Conservation (phyloP, 2,113 vertebrate species). For the Coturnix japonica region DNA sequence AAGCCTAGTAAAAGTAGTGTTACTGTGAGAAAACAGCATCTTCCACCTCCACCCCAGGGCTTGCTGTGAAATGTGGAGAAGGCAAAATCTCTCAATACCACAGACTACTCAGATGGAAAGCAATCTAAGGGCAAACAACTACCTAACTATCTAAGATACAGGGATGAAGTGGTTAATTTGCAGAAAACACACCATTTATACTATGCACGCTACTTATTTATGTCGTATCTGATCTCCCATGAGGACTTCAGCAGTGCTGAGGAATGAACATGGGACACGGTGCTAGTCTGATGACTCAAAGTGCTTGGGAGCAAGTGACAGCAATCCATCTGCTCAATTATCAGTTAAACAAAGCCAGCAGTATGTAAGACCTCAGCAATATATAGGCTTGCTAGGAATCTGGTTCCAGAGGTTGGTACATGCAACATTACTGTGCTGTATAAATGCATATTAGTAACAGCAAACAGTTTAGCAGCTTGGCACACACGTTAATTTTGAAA, state of each 20-base stretch:
- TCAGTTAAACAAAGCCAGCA: constrained; percentile 44
- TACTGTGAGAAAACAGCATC: not conserved
- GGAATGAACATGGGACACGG: not conserved
- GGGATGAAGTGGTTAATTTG: not conserved
- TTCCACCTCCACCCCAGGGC: not conserved
- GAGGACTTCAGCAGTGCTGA: not conserved
- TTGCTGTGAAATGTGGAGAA: not conserved
- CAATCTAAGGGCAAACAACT: not conserved
- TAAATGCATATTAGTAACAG: constrained; percentile 31
- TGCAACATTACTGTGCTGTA: not conserved
- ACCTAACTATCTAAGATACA: not conserved
- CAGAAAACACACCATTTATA: not conserved
- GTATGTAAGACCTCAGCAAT: not conserved
- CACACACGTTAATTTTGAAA: not conserved
- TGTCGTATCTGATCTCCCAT: not conserved
- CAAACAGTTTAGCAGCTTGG: not conserved
- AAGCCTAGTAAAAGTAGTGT: not conserved
- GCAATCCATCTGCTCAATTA: constrained; percentile 30
- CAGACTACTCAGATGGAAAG: not conserved
- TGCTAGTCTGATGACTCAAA: not conserved
- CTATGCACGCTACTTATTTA: not conserved
- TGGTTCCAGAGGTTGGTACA: constrained; percentile 13
- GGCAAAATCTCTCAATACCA: not conserved
- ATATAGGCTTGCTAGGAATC: not conserved
- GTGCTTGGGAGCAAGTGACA: constrained; percentile 1